phyloP scores from a whole-genome alignment of 2,797 vertebrate species.

The Tokudaia muenninki region DNA sequence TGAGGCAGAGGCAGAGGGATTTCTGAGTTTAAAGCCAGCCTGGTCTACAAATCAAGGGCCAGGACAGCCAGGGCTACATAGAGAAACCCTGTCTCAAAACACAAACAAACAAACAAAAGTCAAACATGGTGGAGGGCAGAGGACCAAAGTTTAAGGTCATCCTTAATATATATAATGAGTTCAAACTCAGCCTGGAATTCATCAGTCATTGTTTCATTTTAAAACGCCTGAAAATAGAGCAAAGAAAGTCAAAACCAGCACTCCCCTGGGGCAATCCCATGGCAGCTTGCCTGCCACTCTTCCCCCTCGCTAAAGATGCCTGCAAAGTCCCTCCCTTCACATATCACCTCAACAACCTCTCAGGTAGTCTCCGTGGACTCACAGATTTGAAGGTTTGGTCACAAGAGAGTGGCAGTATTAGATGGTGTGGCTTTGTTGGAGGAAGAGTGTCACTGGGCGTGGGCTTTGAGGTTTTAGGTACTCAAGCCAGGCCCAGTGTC shows the following conservation, averaged over 20 bases:
- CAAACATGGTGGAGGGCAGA: no score
- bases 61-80: neutral
- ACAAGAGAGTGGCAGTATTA: neutral
- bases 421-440: neutral
- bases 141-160: neutral
- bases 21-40: neutral
- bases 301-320: neutral
- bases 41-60: neutral
- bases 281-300: neutral
- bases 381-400: neutral
- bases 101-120: neutral
- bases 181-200: neutral
- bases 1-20: neutral
- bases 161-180: neutral
- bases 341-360: neutral
- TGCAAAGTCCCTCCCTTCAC: neutral
- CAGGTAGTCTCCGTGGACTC: neutral
- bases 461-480: neutral
- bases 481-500: neutral
- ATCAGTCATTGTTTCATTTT: neutral
- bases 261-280: neutral
- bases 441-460: neutral
- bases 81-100: neutral
- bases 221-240: neutral
- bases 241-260: conserved; percentile 25